Evolutionary conservation across 2,888 invertebrate species (phyloP).

Genomic region (Eristalinus sepulchralis): DNA sequence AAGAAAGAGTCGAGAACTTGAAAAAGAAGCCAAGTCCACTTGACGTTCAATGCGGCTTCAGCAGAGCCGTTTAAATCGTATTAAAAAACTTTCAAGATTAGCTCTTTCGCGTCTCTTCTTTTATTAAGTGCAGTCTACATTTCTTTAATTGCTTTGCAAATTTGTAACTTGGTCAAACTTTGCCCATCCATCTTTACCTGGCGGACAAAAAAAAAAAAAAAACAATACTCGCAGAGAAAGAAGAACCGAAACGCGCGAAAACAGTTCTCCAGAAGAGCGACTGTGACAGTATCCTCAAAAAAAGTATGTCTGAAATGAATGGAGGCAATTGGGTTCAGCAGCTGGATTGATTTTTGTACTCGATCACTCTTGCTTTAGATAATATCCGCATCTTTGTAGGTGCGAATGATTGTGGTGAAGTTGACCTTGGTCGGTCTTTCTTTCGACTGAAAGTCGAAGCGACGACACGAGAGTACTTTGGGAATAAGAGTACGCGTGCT

Average conservation of each 20-base stretch:
- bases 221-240: too few relatives aligned
- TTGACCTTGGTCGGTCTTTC: background rate
- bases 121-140: constrained; percentile 35
- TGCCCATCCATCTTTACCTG: background rate
- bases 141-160: constrained; percentile 43
- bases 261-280: background rate
- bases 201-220: background rate
- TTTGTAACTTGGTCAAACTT: constrained; percentile 31
- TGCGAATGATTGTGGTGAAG: background rate
- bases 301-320: constrained; percentile 28
- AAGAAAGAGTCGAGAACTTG: constrained; percentile 16
- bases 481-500: background rate
- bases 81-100: constrained; percentile 46
- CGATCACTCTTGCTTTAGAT: constrained; percentile 14
- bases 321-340: constrained; percentile 36
- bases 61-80: constrained; percentile 25
- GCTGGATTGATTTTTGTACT: constrained; percentile 45
- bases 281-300: constrained; percentile 6
- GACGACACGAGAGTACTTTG: background rate
- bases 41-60: background rate
- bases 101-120: constrained; percentile 36
- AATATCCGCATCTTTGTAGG: background rate
- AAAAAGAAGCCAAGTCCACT: constrained; percentile 22
- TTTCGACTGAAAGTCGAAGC: background rate
- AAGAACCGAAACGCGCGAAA: background rate